phyloP scores from a whole-genome alignment of 2,797 vertebrate species.

The Tiaroga cobitis region DNA sequence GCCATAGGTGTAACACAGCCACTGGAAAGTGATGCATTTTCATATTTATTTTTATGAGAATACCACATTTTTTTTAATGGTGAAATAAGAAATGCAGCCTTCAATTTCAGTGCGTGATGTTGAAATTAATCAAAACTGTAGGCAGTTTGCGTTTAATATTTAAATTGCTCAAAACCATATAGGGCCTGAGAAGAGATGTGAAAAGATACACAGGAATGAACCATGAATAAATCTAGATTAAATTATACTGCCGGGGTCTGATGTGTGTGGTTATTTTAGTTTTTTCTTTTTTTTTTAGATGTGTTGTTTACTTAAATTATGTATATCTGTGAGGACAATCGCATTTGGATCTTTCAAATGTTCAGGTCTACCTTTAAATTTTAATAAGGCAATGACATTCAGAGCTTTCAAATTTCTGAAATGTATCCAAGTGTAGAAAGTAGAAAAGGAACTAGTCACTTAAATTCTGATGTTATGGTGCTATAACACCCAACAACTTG shows the following conservation, averaged over 20 bases:
- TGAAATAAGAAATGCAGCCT: background rate
- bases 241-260: conserved; percentile 5
- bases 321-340: background rate
- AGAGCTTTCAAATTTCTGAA: conserved; percentile 5
- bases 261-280: background rate
- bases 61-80: background rate
- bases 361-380: conserved; percentile 18
- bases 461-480: background rate
- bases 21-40: background rate
- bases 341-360: background rate
- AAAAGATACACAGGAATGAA: conserved; percentile 5
- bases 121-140: background rate
- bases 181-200: background rate
- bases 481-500: no score
- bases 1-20: background rate
- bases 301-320: background rate
- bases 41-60: background rate
- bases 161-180: background rate
- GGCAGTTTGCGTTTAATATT: background rate
- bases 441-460: background rate
- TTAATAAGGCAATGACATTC: background rate
- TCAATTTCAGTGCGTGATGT: background rate
- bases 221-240: conserved; percentile 17
- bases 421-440: background rate
- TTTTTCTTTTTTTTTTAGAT: background rate